A percentile compares a stretch with the other conserved stretches of the same genome.
Evolutionary conservation across 1,140 invertebrate genomes (phyloP).

Genomic region (Dinoponera quadriceps): DNA sequence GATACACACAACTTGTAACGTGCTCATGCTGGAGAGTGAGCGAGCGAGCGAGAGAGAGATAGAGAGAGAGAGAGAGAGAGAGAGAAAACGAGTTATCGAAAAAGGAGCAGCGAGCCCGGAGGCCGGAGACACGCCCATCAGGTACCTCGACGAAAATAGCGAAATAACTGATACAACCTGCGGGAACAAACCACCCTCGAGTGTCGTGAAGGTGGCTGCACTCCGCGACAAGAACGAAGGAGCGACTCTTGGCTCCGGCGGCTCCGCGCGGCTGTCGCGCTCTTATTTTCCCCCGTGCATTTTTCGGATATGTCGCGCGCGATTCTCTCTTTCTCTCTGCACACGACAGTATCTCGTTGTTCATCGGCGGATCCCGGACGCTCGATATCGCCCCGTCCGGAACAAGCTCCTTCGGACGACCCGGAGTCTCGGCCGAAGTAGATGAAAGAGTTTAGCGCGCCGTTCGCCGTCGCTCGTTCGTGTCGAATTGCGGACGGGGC

Average conservation of each 20-base stretch:
- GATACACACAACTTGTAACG: conserved; percentile 14
- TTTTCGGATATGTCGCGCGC: conserved; percentile 49
- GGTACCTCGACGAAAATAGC: conserved; percentile 19
- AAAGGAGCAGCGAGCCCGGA: conserved; percentile 31
- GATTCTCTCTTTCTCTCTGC: conserved; percentile 48
- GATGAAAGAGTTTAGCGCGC: not conserved
- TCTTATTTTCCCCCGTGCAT: conserved; percentile 41
- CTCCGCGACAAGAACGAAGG: conserved; percentile 43
- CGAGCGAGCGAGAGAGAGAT: not conserved
- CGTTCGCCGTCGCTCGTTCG: too few relatives aligned
- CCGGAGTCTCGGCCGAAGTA: not conserved
- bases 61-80: too few relatives aligned
- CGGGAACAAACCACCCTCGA: conserved; percentile 49
- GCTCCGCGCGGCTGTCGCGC: not conserved
- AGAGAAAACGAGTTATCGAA: conserved; percentile 19
- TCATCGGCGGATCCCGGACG: conserved; percentile 31
- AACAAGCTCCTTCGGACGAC: conserved; percentile 1
- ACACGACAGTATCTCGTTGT: conserved; percentile 47
- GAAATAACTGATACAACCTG: conserved; percentile 53
- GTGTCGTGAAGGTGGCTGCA: conserved; percentile 24
- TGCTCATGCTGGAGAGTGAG: conserved; percentile 11
- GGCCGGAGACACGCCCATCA: conserved; percentile 40
- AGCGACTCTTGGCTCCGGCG: conserved; percentile 18
- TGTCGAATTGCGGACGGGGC: too few relatives aligned
- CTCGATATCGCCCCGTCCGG: conserved; percentile 28